Conservation (phyloP, 2,888 invertebrate species). For the Nebria brevicollis region DNA sequence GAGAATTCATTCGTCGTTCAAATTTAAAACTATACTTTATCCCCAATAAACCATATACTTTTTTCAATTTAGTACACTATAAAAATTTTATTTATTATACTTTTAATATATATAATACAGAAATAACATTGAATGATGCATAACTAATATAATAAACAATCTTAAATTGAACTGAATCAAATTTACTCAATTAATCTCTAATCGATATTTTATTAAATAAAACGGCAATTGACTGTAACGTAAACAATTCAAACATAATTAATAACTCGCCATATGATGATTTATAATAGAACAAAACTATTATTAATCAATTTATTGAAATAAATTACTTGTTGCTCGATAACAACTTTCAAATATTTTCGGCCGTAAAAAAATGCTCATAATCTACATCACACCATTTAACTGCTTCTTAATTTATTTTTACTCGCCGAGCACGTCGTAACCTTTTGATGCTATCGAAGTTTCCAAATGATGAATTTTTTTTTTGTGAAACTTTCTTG, state of each 20-base stretch:
- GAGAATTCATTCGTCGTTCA: neutral
- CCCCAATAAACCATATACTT: neutral
- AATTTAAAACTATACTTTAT: neutral
- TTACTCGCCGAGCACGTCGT: neutral
- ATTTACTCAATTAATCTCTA: neutral
- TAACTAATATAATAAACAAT: no score
- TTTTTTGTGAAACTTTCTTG: neutral
- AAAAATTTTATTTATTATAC: no score
- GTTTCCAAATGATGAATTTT: no score
- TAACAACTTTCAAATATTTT: neutral
- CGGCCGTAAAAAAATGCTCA: neutral
- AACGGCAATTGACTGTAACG: neutral
- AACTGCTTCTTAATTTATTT: neutral
- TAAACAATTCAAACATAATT: constrained; percentile 12
- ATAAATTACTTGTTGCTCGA: constrained; percentile 24
- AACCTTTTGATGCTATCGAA: neutral
- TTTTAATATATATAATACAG: no score
- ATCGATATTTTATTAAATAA: neutral
- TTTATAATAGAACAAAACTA: neutral
- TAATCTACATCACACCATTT: neutral
- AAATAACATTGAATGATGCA: no score
- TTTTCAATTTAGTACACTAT: neutral
- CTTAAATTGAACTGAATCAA: neutral
- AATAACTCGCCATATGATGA: constrained; percentile 3
- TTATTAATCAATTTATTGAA: constrained; percentile 12